Evolutionary conservation across 1,140 invertebrate genomes (phyloP), one percentile per base, ranked within the genome.

Genomic region (Luehdorfia chinensis): DNA sequence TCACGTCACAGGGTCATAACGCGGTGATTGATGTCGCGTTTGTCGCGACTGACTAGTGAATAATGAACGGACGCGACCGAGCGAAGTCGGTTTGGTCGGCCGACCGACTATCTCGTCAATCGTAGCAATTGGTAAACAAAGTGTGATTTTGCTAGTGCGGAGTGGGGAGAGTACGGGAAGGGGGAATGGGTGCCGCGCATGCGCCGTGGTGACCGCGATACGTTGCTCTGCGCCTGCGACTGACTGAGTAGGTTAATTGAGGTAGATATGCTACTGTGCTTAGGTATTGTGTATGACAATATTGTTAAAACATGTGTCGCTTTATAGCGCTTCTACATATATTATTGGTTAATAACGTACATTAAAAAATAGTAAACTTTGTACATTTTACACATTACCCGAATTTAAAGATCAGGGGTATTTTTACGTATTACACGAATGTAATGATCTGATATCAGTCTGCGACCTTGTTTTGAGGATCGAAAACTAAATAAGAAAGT

Each of bases 61-160:
- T 73, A 70, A 65, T 53, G 47, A 56, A 68, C 60, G 50, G 56
- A 61, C 66, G 64, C 69, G 57, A 55, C 39, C 70, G 69, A 69
- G 72, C 69, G 71, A 71, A 66, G 59, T 69, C 76, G 78, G 68
- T 63, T 59, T 63, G 63, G 69, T 36, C 70, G 62, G 52, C 75
- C 66, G 69, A 77, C 72, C 65, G 68, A 73, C 74, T 78, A 63
- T 59, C 59, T 72, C 69, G 78, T 83, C 74, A 77, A 72, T 79
- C 78, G 76, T 59, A 68, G 74, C 75, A 83, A 79, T 85, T 81
- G 75, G 78, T 85, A 80, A 85, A 83, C 77, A 81, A 77, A 77
- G 62, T 73, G 65, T 70, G 71, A 77, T 66, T 75, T 63, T 75
- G 63, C 52, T 62, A 46, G 57, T 66, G 60, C 51, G 64, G 67